phyloP scores from a whole-genome alignment of 2,797 vertebrate species.

The Takifugu rubripes region DNA sequence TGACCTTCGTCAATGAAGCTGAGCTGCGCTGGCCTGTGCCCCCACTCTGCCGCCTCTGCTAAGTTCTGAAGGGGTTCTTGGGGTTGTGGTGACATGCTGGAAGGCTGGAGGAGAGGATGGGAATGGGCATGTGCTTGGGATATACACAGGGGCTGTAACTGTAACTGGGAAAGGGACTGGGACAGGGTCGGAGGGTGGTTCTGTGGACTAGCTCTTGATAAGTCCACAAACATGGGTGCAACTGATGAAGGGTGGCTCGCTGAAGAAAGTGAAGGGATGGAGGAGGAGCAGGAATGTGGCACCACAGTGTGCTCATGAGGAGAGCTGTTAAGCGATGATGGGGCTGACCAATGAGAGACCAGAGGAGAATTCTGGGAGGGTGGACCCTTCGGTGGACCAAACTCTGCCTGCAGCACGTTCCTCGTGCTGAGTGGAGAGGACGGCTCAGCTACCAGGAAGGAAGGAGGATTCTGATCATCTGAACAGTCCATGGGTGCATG shows the following conservation, averaged over 20 bases:
- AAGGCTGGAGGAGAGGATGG: conserved; percentile 20
- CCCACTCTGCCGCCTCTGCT: conserved; percentile 53
- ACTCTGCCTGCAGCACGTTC: conserved; percentile 9
- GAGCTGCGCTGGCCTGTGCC: conserved; percentile 63
- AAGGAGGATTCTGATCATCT: background rate
- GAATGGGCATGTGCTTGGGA: conserved; percentile 7
- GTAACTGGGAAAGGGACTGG: conserved; percentile 17
- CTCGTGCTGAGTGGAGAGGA: conserved; percentile 7
- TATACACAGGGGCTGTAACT: background rate
- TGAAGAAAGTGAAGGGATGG: conserved; percentile 39
- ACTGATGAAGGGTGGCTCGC: conserved; percentile 32
- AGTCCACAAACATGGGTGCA: conserved; percentile 36
- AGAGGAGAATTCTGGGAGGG: background rate
- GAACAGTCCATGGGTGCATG: conserved; percentile 1
- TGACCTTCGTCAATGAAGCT: conserved; percentile 78
- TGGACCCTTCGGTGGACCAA: conserved; percentile 14
- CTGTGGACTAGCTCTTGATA: conserved; percentile 20
- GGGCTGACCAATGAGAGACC: no score
- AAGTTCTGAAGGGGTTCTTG: conserved; percentile 29
- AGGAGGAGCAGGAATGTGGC: conserved; percentile 24
- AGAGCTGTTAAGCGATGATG: background rate
- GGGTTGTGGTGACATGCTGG: conserved; percentile 14
- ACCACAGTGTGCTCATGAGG: background rate
- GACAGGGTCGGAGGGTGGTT: conserved; percentile 2
- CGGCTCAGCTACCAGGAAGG: background rate